Evolutionary conservation across 1,140 invertebrate genomes (phyloP).

Genomic region (Choristoneura fumiferana): DNA sequence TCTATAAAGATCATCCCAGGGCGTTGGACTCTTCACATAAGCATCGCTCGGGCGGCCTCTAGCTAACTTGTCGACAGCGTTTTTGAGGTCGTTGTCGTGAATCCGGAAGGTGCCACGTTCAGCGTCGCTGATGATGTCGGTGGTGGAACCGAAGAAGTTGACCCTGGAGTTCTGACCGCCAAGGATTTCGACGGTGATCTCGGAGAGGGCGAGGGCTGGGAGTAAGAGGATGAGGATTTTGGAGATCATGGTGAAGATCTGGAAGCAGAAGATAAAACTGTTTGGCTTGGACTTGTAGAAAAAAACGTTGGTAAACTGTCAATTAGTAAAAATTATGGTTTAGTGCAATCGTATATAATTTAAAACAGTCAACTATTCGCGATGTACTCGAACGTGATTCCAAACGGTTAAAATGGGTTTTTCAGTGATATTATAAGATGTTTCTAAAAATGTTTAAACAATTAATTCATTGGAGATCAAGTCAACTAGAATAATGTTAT

Average conservation of each 20-base stretch:
- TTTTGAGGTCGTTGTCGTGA: constrained; percentile 30
- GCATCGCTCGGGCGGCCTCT: constrained; percentile 34
- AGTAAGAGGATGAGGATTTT: constrained; percentile 29
- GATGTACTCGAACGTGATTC: too few relatives aligned
- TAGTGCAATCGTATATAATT: too few relatives aligned
- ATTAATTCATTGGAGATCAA: too few relatives aligned
- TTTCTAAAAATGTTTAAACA: too few relatives aligned
- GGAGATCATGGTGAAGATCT: constrained; percentile 35
- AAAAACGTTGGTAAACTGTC: too few relatives aligned
- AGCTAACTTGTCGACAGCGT: constrained; percentile 26
- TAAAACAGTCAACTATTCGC: too few relatives aligned
- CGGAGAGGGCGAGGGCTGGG: constrained; percentile 31
- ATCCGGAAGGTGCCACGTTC: constrained; percentile 34
- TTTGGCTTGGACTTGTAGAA: too few relatives aligned
- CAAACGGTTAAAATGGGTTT: too few relatives aligned
- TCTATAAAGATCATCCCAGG: constrained; percentile 41
- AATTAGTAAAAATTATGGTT: too few relatives aligned
- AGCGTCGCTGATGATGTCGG: constrained; percentile 29
- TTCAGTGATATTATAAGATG: too few relatives aligned
- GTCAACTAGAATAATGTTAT: too few relatives aligned
- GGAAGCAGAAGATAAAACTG: too few relatives aligned
- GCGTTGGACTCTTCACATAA: constrained; percentile 41
- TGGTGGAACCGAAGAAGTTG: constrained; percentile 24
- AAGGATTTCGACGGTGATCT: constrained; percentile 32
- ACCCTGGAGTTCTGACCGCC: constrained; percentile 26